phyloP scores from a whole-genome alignment of 1,140 invertebrate genomes.

The Leguminivora glycinivorella region DNA sequence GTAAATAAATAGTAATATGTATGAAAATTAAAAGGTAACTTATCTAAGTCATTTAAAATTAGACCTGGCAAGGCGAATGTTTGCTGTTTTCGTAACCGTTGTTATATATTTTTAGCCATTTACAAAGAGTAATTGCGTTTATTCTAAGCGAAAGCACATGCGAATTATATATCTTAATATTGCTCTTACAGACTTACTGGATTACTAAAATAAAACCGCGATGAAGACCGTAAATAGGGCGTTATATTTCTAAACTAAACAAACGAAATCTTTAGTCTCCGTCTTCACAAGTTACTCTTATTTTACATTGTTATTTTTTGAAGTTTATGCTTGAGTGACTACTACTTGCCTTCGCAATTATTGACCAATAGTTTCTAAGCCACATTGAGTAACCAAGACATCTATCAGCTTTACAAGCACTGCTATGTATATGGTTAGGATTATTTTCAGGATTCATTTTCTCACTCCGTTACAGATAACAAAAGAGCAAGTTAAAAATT shows the following conservation, averaged over 20 bases:
- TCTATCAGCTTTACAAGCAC: not conserved
- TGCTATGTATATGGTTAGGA: not conserved
- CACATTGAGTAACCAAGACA: not conserved
- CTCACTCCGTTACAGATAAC: not conserved
- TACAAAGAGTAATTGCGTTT: not conserved
- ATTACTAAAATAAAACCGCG: not conserved
- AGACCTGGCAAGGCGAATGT: not conserved
- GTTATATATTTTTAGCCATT: not conserved
- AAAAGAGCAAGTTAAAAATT: not conserved
- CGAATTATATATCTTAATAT: not conserved
- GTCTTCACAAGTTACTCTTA: not conserved
- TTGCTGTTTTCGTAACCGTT: not conserved
- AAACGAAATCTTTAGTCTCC: conserved; percentile 8
- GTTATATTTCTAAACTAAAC: conserved; percentile 20
- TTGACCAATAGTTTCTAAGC: not conserved
- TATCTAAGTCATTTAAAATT: not conserved
- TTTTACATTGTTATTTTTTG: conserved; percentile 14
- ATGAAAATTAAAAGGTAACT: not conserved
- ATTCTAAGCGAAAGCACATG: not conserved
- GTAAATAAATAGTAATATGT: not conserved
- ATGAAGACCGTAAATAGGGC: conserved; percentile 44
- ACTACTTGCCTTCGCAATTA: not conserved
- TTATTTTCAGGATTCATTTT: not conserved
- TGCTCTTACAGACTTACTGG: not conserved
- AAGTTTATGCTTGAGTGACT: not conserved